Base-by-base conservation (phyloP, 1,140 invertebrate species). In the Drosophila orena region DNA sequence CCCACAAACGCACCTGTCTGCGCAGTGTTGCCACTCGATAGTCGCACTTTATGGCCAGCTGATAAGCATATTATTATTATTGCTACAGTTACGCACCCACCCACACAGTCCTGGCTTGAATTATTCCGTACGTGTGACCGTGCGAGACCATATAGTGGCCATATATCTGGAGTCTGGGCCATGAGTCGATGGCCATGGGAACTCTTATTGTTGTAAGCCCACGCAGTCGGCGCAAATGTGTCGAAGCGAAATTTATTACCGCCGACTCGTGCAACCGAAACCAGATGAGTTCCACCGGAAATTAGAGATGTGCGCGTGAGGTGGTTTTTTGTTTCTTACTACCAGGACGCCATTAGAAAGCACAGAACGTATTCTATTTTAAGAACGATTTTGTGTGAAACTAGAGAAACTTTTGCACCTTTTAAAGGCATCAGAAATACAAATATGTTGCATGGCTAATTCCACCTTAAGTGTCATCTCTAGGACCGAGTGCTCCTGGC, bases 1-100 rank as follows among this genome's bases (percentile, higher is more conserved):
- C 8, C 17, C 50, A 44, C 60, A 22, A 42, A 38, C 37, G 37
- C 34, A 65, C 46, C 70, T 47, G 50, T 30, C 72, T 30, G 46
- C 37, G 27, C 62, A 47, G 46, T 52, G 64, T 52, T 66, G 60
- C 64, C 68, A 49, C 72, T 59, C 79, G 66, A 81, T 81, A 81
- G 73, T 81, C 78, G 52, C 77, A 77, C 59, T 76, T 88, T 79
- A 88, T 72, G 76, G 75, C 76, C 66, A 60, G 59, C 83, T 88
- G 83, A 88, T 88, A 88, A 88, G 76, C 83, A 88, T 88, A 88
- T 89, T 88, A 88, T 88, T 88, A 88, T 88, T 88, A 79, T 88
- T 88, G 72, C 61, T 64, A 69, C 77, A 81, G 74, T 81, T 85
- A 77, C 77, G 61, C 72, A 75, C 70, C 49, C 59, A 58, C 22